These are phyloP conservation scores for Lamellibrachia satsuma DNA, from an alignment of 2,888 invertebrate species.

Conservation along the genomic window DNA sequence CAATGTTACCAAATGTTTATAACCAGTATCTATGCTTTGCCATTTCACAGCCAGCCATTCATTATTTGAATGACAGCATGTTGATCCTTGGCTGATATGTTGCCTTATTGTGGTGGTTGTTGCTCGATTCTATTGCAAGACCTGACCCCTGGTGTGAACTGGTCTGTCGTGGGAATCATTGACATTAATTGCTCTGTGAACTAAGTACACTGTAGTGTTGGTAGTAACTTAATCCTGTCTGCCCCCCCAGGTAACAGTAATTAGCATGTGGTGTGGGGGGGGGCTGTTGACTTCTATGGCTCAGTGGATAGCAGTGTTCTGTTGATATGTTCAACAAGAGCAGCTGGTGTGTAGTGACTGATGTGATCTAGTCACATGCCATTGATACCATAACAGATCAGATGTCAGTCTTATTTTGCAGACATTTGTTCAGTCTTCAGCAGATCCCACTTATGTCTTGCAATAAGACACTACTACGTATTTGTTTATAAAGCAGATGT, in stretches of 20 bases:
- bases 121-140: background rate
- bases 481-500: background rate
- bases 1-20: background rate
- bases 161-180: background rate
- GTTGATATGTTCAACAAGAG: background rate
- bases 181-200: background rate
- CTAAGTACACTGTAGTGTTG: background rate
- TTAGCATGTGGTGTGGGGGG: background rate
- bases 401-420: background rate
- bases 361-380: background rate
- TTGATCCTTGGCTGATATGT: constrained; percentile 6
- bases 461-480: background rate
- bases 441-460: background rate
- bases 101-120: background rate
- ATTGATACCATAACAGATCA: background rate
- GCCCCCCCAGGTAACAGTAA: background rate
- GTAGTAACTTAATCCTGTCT: background rate
- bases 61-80: background rate
- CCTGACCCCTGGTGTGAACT: constrained; percentile 5
- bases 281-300: background rate
- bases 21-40: background rate
- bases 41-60: constrained; percentile 1
- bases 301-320: background rate
- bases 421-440: background rate
- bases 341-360: background rate